Evolutionary conservation across 2,113 vertebrate genomes (phyloP), one percentile per base, ranked within the genome.

Genomic region (Lepidothrix coronata): DNA sequence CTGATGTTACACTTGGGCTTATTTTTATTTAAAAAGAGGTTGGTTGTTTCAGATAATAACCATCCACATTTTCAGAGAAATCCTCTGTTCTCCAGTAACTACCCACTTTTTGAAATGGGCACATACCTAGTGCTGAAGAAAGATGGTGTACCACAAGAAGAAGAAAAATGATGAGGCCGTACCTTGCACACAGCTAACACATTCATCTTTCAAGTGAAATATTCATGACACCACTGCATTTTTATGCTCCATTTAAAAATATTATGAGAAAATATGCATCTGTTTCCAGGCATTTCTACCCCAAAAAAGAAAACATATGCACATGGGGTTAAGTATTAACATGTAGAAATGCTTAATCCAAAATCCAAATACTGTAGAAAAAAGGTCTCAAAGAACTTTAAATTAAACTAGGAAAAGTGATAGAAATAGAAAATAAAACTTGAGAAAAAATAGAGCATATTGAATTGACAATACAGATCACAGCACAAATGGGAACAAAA

Each of bases 1-100:
- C 48, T 67, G 12, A 12, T 8, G 1, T 44, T 73, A 88, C 5
- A 70, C 10, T 41, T 61, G 0, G 0, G n/a, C n/a, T 93, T 54
- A 76, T 28, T 76, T 81, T 41, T 44, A 37, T 76, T 24, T 16
- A 37, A 44, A 63, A 35, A 48, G 12, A 80, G 8, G 21, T 23
- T 68, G 33, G 18, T 11, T 66, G 5, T 35, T 88, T 68, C 44
- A 65, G 14, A 24, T 43, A 43, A 85, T 15, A 74, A 68, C 6
- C 39, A 75, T 22, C 14, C 23, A 14, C 15, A 48, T 28, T 44
- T 90, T 66, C 75, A 86, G 37, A 76, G 18, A 12, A 21, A 83
- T 35, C 8, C 66, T 49, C 49, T 35, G 8, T 52, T 23, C 46
- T 73, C 14, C 28, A 88, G 2, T 14, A 35, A 67, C 41, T 9